A percentile compares a stretch with the other conserved stretches of the same genome.
Evolutionary conservation across 2,797 vertebrate genomes (phyloP).

Genomic region (Oreortyx pictus): DNA sequence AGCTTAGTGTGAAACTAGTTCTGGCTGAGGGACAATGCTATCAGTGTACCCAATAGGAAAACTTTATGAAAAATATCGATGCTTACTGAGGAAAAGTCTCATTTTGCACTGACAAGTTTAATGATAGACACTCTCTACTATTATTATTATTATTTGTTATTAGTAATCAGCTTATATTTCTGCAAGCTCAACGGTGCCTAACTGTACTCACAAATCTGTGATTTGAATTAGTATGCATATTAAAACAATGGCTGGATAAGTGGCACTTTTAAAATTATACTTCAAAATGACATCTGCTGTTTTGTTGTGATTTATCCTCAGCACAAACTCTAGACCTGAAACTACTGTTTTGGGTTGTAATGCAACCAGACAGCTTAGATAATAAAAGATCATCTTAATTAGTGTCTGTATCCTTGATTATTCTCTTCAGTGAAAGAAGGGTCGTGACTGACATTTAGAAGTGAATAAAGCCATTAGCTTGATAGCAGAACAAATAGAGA

Average conservation of each 20-base stretch:
- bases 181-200: background rate
- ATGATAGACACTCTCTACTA: background rate
- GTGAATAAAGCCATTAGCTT: conserved; percentile 4
- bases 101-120: background rate
- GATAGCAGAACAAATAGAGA: conserved; percentile 6
- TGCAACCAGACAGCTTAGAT: conserved; percentile 15
- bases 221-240: background rate
- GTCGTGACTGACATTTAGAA: background rate
- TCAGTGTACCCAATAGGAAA: background rate
- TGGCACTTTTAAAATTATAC: background rate
- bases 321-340: background rate
- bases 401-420: conserved; percentile 33
- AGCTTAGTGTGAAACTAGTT: background rate
- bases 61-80: background rate
- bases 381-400: conserved; percentile 48
- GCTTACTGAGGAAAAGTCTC: background rate
- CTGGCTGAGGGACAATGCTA: background rate
- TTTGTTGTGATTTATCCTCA: background rate
- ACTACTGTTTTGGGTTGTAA: background rate
- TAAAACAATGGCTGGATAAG: conserved; percentile 6
- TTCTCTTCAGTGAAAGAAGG: conserved; percentile 24
- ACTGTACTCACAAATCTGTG: background rate
- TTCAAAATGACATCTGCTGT: background rate
- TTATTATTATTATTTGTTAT: background rate
- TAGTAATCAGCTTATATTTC: background rate